A percentile compares a stretch with the other conserved stretches of the same genome.
These are phyloP conservation scores for Drosophila pachea DNA, from an alignment of 1,140 invertebrate genomes.

Conservation along the genomic window DNA sequence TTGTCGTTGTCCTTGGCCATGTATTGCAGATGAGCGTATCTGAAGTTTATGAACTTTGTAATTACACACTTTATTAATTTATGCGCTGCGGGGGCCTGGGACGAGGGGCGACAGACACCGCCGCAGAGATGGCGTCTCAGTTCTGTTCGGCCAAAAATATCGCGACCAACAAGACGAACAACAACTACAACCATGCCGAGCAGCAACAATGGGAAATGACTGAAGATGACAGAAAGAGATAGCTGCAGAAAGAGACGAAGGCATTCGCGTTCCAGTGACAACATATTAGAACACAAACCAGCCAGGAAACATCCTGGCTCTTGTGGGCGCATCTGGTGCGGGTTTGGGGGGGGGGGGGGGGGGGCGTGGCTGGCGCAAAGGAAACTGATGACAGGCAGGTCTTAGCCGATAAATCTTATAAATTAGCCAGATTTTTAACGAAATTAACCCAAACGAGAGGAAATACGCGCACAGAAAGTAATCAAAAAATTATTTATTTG, in stretches of 20 bases:
- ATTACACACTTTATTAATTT: constrained; percentile 78
- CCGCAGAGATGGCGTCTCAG: constrained; percentile 37
- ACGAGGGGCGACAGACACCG: not conserved
- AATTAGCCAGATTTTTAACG: constrained; percentile 33
- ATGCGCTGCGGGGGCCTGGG: constrained; percentile 59
- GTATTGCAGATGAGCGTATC: constrained; percentile 64
- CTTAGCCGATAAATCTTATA: constrained; percentile 41
- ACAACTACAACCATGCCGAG: not conserved
- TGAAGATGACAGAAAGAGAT: not conserved
- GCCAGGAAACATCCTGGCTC: not conserved
- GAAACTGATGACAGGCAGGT: constrained; percentile 37
- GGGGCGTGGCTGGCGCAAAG: not conserved
- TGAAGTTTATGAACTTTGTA: constrained; percentile 77
- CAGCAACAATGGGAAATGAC: constrained; percentile 2
- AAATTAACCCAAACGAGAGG: constrained; percentile 25
- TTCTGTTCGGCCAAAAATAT: constrained; percentile 24
- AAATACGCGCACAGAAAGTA: not conserved
- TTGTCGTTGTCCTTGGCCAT: constrained; percentile 50
- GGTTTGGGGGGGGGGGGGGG: not conserved
- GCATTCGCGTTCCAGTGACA: constrained; percentile 28
- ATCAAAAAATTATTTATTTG: constrained; percentile 17
- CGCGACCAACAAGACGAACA: constrained; percentile 29
- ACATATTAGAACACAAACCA: constrained; percentile 62
- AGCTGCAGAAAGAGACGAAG: not conserved
- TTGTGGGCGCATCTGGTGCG: not conserved